Conservation (phyloP, 2,113 vertebrate genomes). For the cat (Felis catus) region F.catus_Fca126_mat1.0 CM031411.1:123679501-123680000, state of each 20-base stretch:
- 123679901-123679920: conserved; percentile 55
- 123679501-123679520: background rate
- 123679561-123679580: background rate
- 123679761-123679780: background rate
- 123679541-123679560: background rate
- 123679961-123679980: background rate
- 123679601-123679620: background rate
- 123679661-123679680: background rate
- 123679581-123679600: background rate
- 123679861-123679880: conserved; percentile 18
- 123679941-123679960: background rate
- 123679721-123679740: background rate
- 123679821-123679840: conserved; percentile 59
- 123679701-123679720: background rate
- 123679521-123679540: background rate
- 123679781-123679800: conserved; percentile 36
- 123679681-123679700: background rate
- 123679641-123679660: background rate
- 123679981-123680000: background rate
- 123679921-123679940: background rate
- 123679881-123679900: conserved; percentile 29
- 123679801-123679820: conserved; percentile 64
- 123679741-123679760: background rate
- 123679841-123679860: conserved; percentile 50
- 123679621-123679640: background rate